phyloP scores from a whole-genome alignment of 2,113 vertebrate species.

The Corvus hawaiiensis region DNA sequence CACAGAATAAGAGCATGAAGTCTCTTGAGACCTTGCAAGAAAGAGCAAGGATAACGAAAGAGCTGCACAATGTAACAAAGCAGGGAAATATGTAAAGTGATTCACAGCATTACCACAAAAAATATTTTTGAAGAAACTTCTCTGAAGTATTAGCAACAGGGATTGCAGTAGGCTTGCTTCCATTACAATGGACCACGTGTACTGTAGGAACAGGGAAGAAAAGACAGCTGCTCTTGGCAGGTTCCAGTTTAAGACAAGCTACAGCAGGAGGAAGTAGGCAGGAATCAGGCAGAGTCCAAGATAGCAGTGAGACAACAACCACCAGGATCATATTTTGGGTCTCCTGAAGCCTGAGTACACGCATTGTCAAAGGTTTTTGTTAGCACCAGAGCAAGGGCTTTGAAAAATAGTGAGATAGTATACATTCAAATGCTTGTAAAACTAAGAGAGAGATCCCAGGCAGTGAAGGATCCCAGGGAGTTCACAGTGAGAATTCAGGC shows the following conservation, averaged over 20 bases:
- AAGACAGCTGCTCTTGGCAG: neutral
- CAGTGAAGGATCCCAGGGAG: neutral
- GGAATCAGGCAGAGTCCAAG: neutral
- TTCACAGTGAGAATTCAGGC: neutral
- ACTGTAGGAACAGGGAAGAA: neutral
- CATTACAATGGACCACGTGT: neutral
- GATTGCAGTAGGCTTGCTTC: neutral
- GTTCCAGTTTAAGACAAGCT: neutral
- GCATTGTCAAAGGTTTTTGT: neutral
- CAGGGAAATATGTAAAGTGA: neutral
- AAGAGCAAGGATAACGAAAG: neutral
- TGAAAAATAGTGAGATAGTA: neutral
- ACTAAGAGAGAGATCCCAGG: neutral
- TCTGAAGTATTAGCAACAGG: neutral
- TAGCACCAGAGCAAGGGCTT: neutral
- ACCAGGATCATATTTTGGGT: neutral
- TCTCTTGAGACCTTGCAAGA: neutral
- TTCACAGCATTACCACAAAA: neutral
- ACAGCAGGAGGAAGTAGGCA: neutral
- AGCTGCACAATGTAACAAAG: neutral
- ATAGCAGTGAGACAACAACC: neutral
- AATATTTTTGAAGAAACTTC: neutral
- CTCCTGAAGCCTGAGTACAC: neutral
- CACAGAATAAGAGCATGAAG: neutral
- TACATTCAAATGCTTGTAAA: neutral